Evolutionary conservation across 1,140 invertebrate genomes (phyloP), one percentile per base, ranked within the genome.

Genomic region (Brachionus rotundiformis): DNA sequence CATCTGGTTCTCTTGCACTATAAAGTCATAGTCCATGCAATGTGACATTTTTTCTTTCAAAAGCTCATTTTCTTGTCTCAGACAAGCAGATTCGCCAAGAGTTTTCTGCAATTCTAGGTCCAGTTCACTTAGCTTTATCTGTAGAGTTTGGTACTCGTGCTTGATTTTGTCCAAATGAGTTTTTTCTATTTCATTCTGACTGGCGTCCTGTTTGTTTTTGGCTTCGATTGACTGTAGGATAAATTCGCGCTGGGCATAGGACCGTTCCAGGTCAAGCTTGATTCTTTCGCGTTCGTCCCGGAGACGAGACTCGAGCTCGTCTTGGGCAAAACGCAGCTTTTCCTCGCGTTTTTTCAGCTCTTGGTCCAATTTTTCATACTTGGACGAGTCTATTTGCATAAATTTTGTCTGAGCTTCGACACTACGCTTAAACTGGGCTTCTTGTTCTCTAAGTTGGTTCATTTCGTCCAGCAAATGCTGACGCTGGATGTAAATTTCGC

Each of bases 21-120:
- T 36, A 16, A 79, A 63, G n/a, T 79, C 76, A 79, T 79, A 79
- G 33, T 79, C 76, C 76, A 79, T 79, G 31, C 59, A 63, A 36
- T 79, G 76, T 10, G 47, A 54, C 2, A 79, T 5, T 41, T 54
- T 79, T 33, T 79, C 59, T 59, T 79, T 79, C 0, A 79, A 7
- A 19, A 59, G 29, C 27, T 54, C 76, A 19, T 79, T 79, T 27
- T 79, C 76, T 33, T 79, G 76, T 19, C 29, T 79, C 2, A 79
- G 27, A 31, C 76, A 79, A 1, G 16, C 29, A 8, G 76, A 33
- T 79, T 79, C 76, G 13, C 76, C 76, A 33, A 23, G 16, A 10
- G 33, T 39, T 27, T 54, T 63, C 47, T 79, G 76, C 10, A 59
- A 11, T 29, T 79, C 59, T 36, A 79, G 16, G 11, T 79, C 76